Conservation (phyloP, 2,888 invertebrate genomes). For the Dione juno region DNA sequence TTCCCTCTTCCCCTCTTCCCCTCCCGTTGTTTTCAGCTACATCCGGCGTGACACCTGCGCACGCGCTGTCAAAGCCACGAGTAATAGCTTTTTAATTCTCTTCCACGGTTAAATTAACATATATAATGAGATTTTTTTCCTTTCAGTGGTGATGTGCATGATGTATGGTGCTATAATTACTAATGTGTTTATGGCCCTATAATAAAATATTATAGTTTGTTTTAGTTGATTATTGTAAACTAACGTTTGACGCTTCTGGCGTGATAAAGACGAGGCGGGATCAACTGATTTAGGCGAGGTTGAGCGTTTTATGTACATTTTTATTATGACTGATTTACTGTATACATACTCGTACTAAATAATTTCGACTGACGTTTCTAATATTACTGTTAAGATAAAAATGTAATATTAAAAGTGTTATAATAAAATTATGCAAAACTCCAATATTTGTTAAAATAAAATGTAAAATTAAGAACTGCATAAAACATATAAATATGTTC, state of each 20-base stretch:
- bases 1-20: slow-evolving; percentile 8
- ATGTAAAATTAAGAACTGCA: no score
- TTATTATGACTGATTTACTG: not conserved
- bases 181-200: slow-evolving; percentile 38
- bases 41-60: slow-evolving; percentile 82
- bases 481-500: no score
- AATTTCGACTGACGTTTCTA: not conserved
- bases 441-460: no score
- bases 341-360: not conserved
- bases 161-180: slow-evolving; percentile 57
- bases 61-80: slow-evolving; percentile 57
- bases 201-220: slow-evolving; percentile 39
- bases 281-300: not conserved
- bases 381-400: no score
- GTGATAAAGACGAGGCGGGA: not conserved
- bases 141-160: slow-evolving; percentile 60
- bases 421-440: no score
- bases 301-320: not conserved
- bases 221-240: slow-evolving; percentile 31
- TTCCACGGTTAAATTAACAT: slow-evolving; percentile 54
- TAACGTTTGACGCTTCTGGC: slow-evolving; percentile 8
- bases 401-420: no score
- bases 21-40: slow-evolving; percentile 64
- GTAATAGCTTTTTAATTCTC: slow-evolving; percentile 78
- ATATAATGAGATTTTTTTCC: slow-evolving; percentile 68